Conservation (phyloP, 1,140 invertebrate genomes). For the Idris sp. region DNA sequence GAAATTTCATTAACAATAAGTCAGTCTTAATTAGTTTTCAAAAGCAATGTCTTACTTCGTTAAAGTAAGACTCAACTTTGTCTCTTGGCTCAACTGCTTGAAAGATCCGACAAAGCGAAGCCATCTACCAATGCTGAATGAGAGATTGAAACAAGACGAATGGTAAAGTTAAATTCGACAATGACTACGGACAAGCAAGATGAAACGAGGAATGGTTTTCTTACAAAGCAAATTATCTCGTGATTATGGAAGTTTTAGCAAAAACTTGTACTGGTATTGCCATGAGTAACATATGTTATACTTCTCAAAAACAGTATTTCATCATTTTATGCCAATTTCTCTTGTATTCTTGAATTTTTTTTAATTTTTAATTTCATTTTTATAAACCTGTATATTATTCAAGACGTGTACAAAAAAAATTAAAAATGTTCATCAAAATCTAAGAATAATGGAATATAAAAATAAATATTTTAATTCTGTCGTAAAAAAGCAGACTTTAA, state of each 20-base stretch:
- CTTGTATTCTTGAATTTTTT: too few species aligned
- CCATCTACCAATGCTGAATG: slow-evolving; percentile 54
- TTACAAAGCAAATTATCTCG: slow-evolving; percentile 59
- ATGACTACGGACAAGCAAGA: slow-evolving; percentile 64
- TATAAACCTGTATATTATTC: too few species aligned
- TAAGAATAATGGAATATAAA: too few species aligned
- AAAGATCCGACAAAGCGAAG: slow-evolving; percentile 61
- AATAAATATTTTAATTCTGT: too few species aligned
- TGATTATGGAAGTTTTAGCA: slow-evolving; percentile 20
- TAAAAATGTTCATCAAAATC: too few species aligned
- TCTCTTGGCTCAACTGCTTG: slow-evolving; percentile 61
- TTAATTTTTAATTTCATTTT: too few species aligned
- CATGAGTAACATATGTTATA: slow-evolving; percentile 5
- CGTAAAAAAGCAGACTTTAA: too few species aligned
- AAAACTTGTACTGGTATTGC: slow-evolving; percentile 8
- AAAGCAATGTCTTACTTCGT: slow-evolving; percentile 62
- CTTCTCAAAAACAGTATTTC: too few species aligned
- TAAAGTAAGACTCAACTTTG: slow-evolving; percentile 63
- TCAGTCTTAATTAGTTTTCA: slow-evolving; percentile 63
- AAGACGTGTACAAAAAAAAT: too few species aligned
- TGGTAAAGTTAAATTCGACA: slow-evolving; percentile 67
- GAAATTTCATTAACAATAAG: slow-evolving; percentile 60
- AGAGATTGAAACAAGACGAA: slow-evolving; percentile 64
- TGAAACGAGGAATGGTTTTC: slow-evolving; percentile 64
- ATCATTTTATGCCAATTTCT: too few species aligned